Evolutionary conservation across 2,888 invertebrate genomes (phyloP), one percentile per base, ranked within the genome.

Genomic region (Carcina quercana): DNA sequence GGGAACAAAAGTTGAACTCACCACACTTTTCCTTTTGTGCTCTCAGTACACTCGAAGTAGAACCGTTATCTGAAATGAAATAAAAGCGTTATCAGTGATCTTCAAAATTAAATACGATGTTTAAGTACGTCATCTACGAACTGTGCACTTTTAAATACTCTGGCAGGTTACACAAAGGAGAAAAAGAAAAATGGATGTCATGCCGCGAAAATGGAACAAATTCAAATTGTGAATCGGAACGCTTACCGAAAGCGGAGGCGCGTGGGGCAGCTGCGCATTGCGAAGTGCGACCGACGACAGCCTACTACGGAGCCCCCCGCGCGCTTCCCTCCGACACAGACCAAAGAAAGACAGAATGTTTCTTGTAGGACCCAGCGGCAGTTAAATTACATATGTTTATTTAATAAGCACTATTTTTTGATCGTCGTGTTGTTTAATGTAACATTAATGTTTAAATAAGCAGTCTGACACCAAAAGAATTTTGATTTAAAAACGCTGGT

Each of bases 221-320:
- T 29, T 19, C 20, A 34, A 21, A 36, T 30, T 20, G 15, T 11
- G 17, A 34, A 15, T 31, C 24, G 12, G 26, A 21, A 31, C 26
- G 38, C 46, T 49, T 40, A 51, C 43, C 40, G 38, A 35, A 43
- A 39, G 46, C 37, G 36, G 50, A 45, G 59, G 54, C 56, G 56
- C 42, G 52, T 51, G 58, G 51, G 57, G 61, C 75, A 67, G 65
- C 71, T 64, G 73, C 71, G 75, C 73, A 59, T 45, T 45, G 61
- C 63, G 60, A 59, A 67, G 64, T 66, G 67, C 57, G 64, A 47
- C 57, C 56, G 55, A 43, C 60, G 61, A 56, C 66, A 63, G 55
- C 60, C 58, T 56, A 54, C 57, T 43, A 59, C 59, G 59, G 52
- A 64, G 55, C 57, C 58, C 58, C 61, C 56, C 58, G 60, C 58